Evolutionary conservation across 1,140 invertebrate species (phyloP), one percentile per base, ranked within the genome.

Genomic region (Ips typographus): DNA sequence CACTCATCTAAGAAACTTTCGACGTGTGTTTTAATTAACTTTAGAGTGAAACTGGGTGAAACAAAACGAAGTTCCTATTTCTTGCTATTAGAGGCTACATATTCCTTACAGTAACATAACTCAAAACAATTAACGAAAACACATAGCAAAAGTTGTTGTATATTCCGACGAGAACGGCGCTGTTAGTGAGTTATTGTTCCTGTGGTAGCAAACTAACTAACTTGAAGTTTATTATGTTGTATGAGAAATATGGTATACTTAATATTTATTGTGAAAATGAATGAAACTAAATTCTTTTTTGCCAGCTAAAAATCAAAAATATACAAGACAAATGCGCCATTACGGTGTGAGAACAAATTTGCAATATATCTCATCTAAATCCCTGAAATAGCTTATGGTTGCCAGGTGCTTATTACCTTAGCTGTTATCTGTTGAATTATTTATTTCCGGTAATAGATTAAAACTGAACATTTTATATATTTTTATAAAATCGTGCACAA

Each of bases 81-180:
- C 44, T 49, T 49, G 1, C 44, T 49, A 49, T 22, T 49, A 22
- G 44, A 49, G 44, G 44, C 40, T 22, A 61, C 59, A 61, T 41
- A 56, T 65, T 65, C 62, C 62, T 22, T 40, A 22, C 44, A 56
- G 62, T 41, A 42, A 43, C 38, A 65, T 65, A 65, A 65, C 62
- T 65, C 62, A 56, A 65, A 65, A 65, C 62, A 65, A 65, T 65
- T 65, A 65, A 56, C 52, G 62, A 65, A 65, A 65, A 65, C 62
- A 65, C n/a, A 65, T 65, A 39, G 51, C 62, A 65, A 65, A 65
- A 65, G 62, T 65, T 65, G 62, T 65, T 65, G 51, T 52, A 55
- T 65, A 55, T 65, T 65, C 62, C 51, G 43, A 65, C 8, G 62
- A 65, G 52, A 55, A 37, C 40, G 51, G 40, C 62, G 40, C 22